Evolutionary conservation across 2,113 vertebrate genomes (phyloP).

Genomic region (Bufo gargarizans): DNA sequence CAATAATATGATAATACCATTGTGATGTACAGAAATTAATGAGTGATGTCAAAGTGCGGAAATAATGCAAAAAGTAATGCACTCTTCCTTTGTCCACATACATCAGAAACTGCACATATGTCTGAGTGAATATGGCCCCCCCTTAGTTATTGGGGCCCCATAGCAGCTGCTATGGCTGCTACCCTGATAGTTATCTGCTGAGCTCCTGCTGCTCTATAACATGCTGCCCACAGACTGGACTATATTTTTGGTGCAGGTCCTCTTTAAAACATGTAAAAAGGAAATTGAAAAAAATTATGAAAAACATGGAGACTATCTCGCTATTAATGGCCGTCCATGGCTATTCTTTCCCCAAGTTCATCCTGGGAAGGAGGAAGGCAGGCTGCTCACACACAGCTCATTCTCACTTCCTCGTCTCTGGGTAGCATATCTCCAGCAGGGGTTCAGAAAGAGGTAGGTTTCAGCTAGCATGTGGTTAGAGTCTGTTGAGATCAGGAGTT

Average conservation of each 20-base stretch:
- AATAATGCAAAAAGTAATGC: too few species aligned
- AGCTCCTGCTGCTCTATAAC: too few species aligned
- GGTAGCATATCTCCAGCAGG: constrained; percentile 61
- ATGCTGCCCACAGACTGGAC: not conserved
- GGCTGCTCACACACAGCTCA: constrained; percentile 51
- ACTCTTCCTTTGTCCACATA: too few species aligned
- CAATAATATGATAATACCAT: too few species aligned
- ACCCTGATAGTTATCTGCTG: too few species aligned
- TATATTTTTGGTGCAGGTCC: not conserved
- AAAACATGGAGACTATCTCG: not conserved
- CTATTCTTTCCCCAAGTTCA: constrained; percentile 60
- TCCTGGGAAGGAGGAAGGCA: constrained; percentile 68
- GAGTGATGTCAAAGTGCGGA: too few species aligned
- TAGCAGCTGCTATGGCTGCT: too few species aligned
- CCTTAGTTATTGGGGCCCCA: too few species aligned
- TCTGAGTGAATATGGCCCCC: too few species aligned
- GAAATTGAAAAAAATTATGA: not conserved
- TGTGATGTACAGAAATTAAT: too few species aligned
- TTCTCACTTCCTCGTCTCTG: constrained; percentile 64
- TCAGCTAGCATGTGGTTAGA: not conserved
- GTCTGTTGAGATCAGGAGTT: constrained; percentile 58
- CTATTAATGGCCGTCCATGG: not conserved
- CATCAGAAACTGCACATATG: too few species aligned
- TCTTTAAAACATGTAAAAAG: not conserved
- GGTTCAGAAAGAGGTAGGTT: not conserved